Evolutionary conservation across 2,797 vertebrate genomes (phyloP), one percentile per base, ranked within the genome.

Genomic region (Phoxinus dragarum): DNA sequence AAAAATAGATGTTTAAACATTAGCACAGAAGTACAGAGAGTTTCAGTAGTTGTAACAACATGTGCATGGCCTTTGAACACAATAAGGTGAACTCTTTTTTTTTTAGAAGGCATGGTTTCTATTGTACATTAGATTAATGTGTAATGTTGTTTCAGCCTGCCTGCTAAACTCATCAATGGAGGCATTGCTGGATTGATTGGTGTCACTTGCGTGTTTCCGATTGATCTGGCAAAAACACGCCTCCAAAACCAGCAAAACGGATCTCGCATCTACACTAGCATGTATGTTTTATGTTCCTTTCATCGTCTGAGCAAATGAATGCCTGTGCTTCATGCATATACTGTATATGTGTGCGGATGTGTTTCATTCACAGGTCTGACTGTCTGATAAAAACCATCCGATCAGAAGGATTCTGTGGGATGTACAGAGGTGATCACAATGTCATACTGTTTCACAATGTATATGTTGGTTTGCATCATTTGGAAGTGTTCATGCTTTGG

Each of bases 131-230:
- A 59, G 8, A 68, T 17, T 72, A 36, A 66, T 66, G 17, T 82
- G 5, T 66, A n/a, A 21, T 66, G 11, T 79, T 81, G n/a, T 77
- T 81, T 14, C 92, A 97, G 96, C 91, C 93, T 96, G 91, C 95
- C 96, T 84, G 95, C 96, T 92, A 97, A 97, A 92, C 93, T 97
- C 91, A 95, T 97, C 93, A 97, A 97, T 91, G 96, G 96, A 88
- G 96, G 96, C 82, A 94, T 97, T 86, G 96, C 96, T 11, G 96
- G 96, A 64, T 92, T 97, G 80, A 96, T 97, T 0, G 96, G 96
- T 2, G 96, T 97, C 86, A 96, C 96, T 84, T 97, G 96, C 6
- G 96, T 96, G 17, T 97, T 97, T 93, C 96, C 96, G 52, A 96
- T 97, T 77, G 96, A 97, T 89, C 89, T 96, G 92, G 95, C 96